Percentiles rank a stretch among this genome's conserved stretches.
phyloP scores from a whole-genome alignment of 2,888 invertebrate species.

The Conchocele bisecta region DNA sequence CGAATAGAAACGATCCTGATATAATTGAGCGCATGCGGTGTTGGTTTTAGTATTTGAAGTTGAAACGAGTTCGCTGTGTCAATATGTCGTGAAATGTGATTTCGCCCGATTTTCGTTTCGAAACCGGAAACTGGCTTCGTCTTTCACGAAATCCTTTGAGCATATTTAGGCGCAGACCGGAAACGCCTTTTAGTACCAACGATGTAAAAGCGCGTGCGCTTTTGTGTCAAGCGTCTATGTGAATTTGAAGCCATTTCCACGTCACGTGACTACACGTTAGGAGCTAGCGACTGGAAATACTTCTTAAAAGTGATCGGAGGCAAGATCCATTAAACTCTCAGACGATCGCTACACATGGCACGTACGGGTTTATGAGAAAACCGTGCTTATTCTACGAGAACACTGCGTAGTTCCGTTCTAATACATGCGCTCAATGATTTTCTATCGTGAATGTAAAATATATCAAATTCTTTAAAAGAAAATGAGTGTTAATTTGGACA shows the following conservation, averaged over 20 bases:
- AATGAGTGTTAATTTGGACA: no score
- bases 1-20: no score
- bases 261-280: slow-evolving; percentile 50
- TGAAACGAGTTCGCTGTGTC: no score
- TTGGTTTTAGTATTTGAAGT: no score
- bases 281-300: slow-evolving; percentile 24
- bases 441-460: no score
- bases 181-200: slow-evolving; percentile 55
- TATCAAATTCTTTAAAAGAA: no score
- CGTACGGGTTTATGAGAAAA: no score
- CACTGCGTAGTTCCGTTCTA: no score
- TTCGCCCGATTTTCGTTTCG: slow-evolving; percentile 58
- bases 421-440: no score
- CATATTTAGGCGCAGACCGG: slow-evolving; percentile 53
- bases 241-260: slow-evolving; percentile 54
- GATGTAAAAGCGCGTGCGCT: slow-evolving; percentile 49
- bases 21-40: no score
- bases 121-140: slow-evolving; percentile 49
- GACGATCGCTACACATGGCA: slow-evolving; percentile 18
- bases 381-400: no score
- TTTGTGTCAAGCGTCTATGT: slow-evolving; percentile 53
- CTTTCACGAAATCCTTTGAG: slow-evolving; percentile 57
- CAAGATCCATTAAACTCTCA: slow-evolving; percentile 49
- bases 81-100: slow-evolving; percentile 57
- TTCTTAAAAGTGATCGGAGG: slow-evolving; percentile 18